Evolutionary conservation across 1,140 invertebrate species (phyloP).

Genomic region (Lethrus apterus): DNA sequence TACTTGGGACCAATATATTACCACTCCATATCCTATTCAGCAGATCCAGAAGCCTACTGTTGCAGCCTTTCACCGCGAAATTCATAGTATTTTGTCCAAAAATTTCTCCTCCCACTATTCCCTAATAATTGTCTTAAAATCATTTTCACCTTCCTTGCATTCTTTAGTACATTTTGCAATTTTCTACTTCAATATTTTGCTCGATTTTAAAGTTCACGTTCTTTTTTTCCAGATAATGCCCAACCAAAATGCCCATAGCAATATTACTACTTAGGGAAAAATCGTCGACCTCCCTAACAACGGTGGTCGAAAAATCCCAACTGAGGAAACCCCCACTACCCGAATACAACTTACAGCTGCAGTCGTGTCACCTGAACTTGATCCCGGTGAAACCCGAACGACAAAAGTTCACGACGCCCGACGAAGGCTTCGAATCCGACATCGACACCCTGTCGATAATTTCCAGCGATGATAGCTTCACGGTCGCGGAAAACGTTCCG

Average conservation of each 20-base stretch:
- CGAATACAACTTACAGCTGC: conserved; percentile 33
- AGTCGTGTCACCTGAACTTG: conserved; percentile 27
- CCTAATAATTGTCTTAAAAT: too few species aligned
- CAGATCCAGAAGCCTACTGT: too few species aligned
- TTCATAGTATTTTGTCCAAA: too few species aligned
- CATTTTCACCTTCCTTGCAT: too few species aligned
- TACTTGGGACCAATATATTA: too few species aligned
- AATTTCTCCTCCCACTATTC: too few species aligned
- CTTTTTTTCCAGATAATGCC: conserved; percentile 36
- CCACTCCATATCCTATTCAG: too few species aligned
- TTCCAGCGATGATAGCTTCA: conserved; percentile 36
- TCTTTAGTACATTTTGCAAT: too few species aligned
- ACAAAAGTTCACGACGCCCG: conserved; percentile 16
- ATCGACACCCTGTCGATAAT: conserved; percentile 38
- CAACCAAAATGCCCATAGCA: conserved; percentile 31
- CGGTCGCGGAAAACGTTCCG: conserved; percentile 16
- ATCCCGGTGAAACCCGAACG: conserved; percentile 21
- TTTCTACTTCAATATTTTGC: too few species aligned
- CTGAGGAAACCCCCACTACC: conserved; percentile 22
- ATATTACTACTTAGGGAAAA: conserved; percentile 33
- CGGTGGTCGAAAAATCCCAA: conserved; percentile 36
- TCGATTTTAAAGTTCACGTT: too few species aligned
- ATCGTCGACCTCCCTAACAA: conserved; percentile 29
- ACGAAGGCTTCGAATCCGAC: conserved; percentile 43
- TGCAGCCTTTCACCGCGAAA: too few species aligned